Evolutionary conservation across 2,113 vertebrate species (phyloP), one percentile per base, ranked within the genome.

Genomic region (Carollia perspicillata): DNA sequence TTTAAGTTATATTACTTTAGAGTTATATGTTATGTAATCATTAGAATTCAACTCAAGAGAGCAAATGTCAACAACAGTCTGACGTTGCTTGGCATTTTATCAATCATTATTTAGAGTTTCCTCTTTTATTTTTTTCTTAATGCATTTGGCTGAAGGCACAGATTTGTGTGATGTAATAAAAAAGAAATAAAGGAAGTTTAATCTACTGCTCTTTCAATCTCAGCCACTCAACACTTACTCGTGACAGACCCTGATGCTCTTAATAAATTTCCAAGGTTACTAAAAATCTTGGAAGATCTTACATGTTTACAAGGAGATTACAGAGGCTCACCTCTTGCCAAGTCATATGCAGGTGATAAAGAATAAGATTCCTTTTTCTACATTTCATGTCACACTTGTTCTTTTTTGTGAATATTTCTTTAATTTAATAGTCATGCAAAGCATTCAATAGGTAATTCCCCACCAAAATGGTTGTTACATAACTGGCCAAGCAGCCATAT

Each of bases 261-360:
- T 93, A 94, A 91, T 93, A 65, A 97, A 91, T 86, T 84, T 47
- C 35, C 91, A 94, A 71, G 42, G 66, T 94, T 84, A 89, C 72
- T n/a, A 49, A 78, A 83, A 68, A 85, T 81, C 53, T 51, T 86
- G 13, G 37, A 90, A 84, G 74, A 51, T 83, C 20, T 85, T 63
- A 20, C 18, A 79, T 86, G 49, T 51, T 47, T 78, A 49, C 33
- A 33, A 49, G 35, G 78, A 37, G 33, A 80, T 83, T 63, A 51
- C 55, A 66, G 49, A 85, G 14, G 37, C 42, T 92, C 79, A 42
- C 14, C 35, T 23, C 44, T 86, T 91, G 80, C 78, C 47, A 79
- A 86, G 42, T 84, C 69, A 66, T 6, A 75, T 1, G 2, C 93
- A 94, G 11, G 16, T 26, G 16, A 16, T 93, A n/a, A n/a, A 83